A percentile compares a stretch with the other conserved stretches of the same genome.
phyloP scores from a whole-genome alignment of 35 echinoderm and acorn worm species.

The Anneissia japonica region DNA sequence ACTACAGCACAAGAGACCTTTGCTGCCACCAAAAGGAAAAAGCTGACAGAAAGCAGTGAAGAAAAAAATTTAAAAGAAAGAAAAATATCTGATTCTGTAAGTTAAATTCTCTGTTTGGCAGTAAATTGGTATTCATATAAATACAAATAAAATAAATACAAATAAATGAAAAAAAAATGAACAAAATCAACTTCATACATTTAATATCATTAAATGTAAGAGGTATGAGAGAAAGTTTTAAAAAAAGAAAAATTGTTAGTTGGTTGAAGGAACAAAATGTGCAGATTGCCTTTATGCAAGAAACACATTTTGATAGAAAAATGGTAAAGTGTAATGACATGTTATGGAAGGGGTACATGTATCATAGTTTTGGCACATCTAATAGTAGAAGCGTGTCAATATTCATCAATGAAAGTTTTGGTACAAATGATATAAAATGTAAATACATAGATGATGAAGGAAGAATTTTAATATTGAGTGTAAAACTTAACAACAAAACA shows the following conservation, averaged over 20 bases:
- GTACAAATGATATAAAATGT: not conserved
- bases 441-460: not conserved
- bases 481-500: not conserved
- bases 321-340: not conserved
- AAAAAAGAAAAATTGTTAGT: not conserved
- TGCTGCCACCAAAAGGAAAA: no score
- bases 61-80: no score
- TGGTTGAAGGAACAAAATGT: not conserved
- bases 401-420: not conserved
- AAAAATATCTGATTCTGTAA: no score
- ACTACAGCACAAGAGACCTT: no score
- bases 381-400: not conserved
- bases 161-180: not conserved
- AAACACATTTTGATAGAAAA: not conserved
- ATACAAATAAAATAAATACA: no score
- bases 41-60: no score
- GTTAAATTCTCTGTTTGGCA: no score
- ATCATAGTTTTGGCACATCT: not conserved
- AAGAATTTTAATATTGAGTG: not conserved
- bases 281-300: not conserved
- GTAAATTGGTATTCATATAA: no score
- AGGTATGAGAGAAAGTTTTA: not conserved
- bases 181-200: not conserved
- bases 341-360: not conserved
- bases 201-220: not conserved